A percentile compares a stretch with the other conserved stretches of the same genome.
Conservation (phyloP, 2,113 vertebrate species). For the Puffinus mauretanicus region DNA sequence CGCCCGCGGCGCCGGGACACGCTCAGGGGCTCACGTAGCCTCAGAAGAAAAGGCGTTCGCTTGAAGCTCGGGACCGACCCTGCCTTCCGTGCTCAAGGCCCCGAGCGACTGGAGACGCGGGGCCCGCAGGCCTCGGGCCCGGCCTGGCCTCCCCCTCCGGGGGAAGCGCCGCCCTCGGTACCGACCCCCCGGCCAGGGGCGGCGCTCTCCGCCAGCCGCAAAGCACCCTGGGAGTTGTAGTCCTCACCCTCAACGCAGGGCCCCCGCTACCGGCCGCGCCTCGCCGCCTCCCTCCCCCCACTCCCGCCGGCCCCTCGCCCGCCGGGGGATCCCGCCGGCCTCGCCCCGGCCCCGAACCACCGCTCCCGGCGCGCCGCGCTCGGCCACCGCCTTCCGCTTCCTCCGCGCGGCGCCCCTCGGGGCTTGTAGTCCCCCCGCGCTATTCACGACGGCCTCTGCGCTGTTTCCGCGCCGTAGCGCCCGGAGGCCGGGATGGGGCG, state of each 20-base stretch:
- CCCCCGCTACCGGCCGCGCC: too few species aligned
- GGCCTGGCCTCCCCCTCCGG: not conserved
- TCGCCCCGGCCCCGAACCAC: not conserved
- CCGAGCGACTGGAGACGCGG: not conserved
- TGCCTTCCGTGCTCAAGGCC: rapidly evolving
- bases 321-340: too few species aligned
- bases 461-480: too few species aligned
- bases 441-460: too few species aligned
- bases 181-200: not conserved
- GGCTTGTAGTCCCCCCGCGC: not conserved
- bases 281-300: not conserved
- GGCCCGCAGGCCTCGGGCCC: too few species aligned
- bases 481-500: too few species aligned
- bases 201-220: not conserved
- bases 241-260: not conserved
- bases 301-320: too few species aligned
- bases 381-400: not conserved
- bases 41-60: rapidly evolving
- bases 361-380: not conserved
- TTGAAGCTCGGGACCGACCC: not conserved
- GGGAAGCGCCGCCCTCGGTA: not conserved
- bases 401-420: slow-evolving; percentile 23
- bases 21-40: not conserved
- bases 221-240: not conserved
- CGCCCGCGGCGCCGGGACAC: not conserved